Evolutionary conservation across 2,113 vertebrate species (phyloP).

Genomic region (Sturnus vulgaris): DNA sequence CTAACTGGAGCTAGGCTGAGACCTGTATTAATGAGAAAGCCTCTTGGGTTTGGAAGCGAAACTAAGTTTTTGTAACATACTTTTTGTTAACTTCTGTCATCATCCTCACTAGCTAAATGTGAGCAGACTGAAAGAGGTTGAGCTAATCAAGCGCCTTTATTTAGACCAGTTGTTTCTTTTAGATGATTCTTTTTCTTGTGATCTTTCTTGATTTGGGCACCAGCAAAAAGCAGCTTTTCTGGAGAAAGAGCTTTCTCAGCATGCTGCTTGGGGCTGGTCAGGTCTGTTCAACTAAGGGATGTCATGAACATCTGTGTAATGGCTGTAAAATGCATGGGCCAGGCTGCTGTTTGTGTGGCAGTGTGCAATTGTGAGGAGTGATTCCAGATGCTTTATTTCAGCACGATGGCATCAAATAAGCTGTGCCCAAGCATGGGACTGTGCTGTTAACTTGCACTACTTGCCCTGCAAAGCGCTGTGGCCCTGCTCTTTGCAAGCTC

Average conservation of each 20-base stretch:
- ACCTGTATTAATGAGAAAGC: background rate
- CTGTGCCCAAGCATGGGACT: background rate
- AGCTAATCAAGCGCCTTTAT: background rate
- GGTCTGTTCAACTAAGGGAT: conserved; percentile 24
- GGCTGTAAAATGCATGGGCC: conserved; percentile 47
- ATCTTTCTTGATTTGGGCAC: background rate
- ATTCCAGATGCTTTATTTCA: conserved; percentile 66
- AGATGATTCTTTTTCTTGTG: background rate
- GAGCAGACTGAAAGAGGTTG: background rate
- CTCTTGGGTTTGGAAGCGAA: background rate
- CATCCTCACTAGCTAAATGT: background rate
- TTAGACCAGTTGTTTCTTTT: background rate
- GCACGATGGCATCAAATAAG: background rate
- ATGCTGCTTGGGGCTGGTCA: background rate
- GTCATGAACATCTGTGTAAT: background rate
- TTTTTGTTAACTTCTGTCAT: background rate
- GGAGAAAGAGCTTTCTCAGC: conserved; percentile 3
- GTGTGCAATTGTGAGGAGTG: conserved; percentile 2
- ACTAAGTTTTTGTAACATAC: background rate
- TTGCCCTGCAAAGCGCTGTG: background rate
- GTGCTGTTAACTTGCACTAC: background rate
- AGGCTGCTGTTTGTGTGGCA: background rate
- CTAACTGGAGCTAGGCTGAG: background rate
- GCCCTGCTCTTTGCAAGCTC: background rate
- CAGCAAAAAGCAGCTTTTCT: conserved; percentile 33